Evolutionary conservation across 2,113 vertebrate species (phyloP).

Genomic region (Maccullochella peelii): DNA sequence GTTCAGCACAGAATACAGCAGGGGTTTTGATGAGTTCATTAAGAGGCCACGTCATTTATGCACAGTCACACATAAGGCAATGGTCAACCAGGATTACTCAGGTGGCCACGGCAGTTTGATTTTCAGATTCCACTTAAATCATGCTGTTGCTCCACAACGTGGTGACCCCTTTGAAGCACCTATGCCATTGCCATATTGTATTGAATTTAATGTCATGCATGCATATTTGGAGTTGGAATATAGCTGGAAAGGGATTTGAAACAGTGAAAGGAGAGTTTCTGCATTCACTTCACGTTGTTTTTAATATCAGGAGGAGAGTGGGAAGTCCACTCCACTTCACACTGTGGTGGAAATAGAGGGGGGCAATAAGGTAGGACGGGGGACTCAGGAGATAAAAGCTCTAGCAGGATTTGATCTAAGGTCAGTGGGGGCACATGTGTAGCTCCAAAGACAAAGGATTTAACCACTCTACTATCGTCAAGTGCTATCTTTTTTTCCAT

Average conservation of each 20-base stretch:
- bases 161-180: constrained; percentile 45
- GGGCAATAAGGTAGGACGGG: constrained; percentile 1
- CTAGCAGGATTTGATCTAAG: constrained; percentile 50
- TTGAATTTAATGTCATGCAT: constrained; percentile 30
- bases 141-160: constrained; percentile 36
- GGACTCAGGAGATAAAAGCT: constrained; percentile 45
- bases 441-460: constrained; percentile 44
- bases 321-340: constrained; percentile 60
- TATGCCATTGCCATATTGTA: constrained; percentile 15
- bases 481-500: constrained; percentile 18
- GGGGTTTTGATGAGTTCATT: constrained; percentile 79
- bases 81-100: constrained; percentile 80
- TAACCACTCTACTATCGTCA: constrained; percentile 35
- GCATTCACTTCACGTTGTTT: constrained; percentile 39
- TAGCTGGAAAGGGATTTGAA: constrained; percentile 25
- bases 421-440: constrained; percentile 37
- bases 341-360: constrained; percentile 42
- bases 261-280: constrained; percentile 11
- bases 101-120: constrained; percentile 75
- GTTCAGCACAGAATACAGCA: constrained; percentile 54
- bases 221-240: constrained; percentile 29
- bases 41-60: constrained; percentile 77
- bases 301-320: constrained; percentile 28
- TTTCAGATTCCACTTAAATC: constrained; percentile 67
- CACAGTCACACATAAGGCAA: constrained; percentile 78